Base-by-base conservation (phyloP, 2,113 vertebrate genomes). In the Scortum barcoo region DNA sequence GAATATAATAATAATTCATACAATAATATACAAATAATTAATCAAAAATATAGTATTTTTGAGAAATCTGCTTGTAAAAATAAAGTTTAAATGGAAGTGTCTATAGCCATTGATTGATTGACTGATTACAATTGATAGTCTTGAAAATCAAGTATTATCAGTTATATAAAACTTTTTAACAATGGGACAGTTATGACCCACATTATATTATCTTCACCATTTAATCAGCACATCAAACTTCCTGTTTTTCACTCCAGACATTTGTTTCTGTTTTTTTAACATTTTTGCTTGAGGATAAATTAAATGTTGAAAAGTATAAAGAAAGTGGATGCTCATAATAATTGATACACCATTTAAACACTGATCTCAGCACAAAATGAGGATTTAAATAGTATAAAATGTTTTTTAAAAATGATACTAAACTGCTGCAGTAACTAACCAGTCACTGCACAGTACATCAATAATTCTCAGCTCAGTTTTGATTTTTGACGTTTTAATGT, bases 341-440 rank as follows among this genome's bases (percentile, higher is more conserved):
- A n/a, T n/a, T n/a, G n/a, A n/a, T n/a, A n/a, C n/a, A n/a, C n/a
- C n/a, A n/a, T n/a, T n/a, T n/a, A 78, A 77, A 50, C 80, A 57
- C 67, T 87, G 78, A 89, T 81, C 71, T 70, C 40, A 13, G 78
- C 82, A 72, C 42, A 78, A 69, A 78, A 68, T 19, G 63, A 78
- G 51, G 72, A 69, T 60, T 72, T 56, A 87, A 89, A 84, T 84
- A 86, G 33, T n/a, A n/a, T n/a, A n/a, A n/a, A n/a, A n/a, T n/a
- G n/a, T n/a, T n/a, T n/a, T n/a, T n/a, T n/a, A n/a, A n/a, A n/a
- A n/a, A n/a, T n/a, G n/a, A n/a, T n/a, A n/a, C n/a, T n/a, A n/a
- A n/a, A n/a, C n/a, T n/a, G 24, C 33, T 24, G 19, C 62, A 28
- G 28, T 14, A 65, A 54, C 38, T 6, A 36, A 8, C 48, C n/a